Conservation (phyloP, 2,888 invertebrate species). For the Venusia cambrica region DNA sequence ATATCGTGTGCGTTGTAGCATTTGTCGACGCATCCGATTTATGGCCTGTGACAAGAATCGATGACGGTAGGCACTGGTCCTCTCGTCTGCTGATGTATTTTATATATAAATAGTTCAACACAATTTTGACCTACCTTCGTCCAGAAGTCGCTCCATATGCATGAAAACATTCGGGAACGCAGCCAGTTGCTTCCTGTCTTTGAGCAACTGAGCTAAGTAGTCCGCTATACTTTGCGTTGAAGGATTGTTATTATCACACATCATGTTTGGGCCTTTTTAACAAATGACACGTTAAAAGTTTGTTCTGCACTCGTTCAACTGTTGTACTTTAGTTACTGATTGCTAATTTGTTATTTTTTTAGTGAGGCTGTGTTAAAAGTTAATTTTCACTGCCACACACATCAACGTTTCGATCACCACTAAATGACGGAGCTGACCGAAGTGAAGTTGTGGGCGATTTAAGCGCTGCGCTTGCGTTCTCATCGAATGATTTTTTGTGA, state of each 20-base stretch:
- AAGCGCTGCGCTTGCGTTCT: constrained; percentile 75
- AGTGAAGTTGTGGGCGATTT: constrained; percentile 80
- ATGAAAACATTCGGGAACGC: constrained; percentile 99
- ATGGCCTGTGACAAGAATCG: constrained; percentile 68
- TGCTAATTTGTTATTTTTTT: constrained; percentile 72
- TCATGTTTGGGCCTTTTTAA: constrained; percentile 69
- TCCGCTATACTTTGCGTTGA: constrained; percentile 98
- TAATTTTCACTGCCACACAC: constrained; percentile 79
- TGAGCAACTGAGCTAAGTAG: constrained; percentile 99
- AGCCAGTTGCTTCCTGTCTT: constrained; percentile 99
- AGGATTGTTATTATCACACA: constrained; percentile 82
- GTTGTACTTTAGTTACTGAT: constrained; percentile 76
- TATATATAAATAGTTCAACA: constrained; percentile 49
- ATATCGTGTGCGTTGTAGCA: constrained; percentile 77
- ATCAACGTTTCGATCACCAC: constrained; percentile 77
- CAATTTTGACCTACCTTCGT: constrained; percentile 92
- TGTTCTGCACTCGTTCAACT: constrained; percentile 66
- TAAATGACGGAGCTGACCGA: constrained; percentile 77
- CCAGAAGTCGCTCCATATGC: constrained; percentile 98
- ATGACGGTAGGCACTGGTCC: constrained; percentile 44
- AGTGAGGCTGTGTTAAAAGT: constrained; percentile 79
- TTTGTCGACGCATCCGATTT: constrained; percentile 77
- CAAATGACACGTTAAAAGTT: constrained; percentile 71
- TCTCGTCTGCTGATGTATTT: constrained; percentile 45
- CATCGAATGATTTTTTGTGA: constrained; percentile 69